A percentile compares a stretch with the other conserved stretches of the same genome.
These are phyloP conservation scores for Pollenia labialis DNA, from an alignment of 2,888 invertebrate species.

Conservation along the genomic window DNA sequence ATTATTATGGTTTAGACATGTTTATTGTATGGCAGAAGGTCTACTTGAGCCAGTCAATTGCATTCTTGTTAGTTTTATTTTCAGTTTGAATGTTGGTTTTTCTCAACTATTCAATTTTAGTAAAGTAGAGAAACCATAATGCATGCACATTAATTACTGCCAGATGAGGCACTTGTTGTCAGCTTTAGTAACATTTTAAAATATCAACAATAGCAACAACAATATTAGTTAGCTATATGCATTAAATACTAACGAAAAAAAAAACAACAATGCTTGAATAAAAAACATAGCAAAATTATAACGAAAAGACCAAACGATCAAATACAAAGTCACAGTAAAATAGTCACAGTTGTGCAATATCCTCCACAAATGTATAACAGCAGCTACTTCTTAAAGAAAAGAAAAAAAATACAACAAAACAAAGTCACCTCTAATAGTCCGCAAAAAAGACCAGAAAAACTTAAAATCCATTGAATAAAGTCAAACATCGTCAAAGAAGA, in stretches of 20 bases:
- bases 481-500: background rate
- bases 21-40: constrained; percentile 66
- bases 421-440: constrained; percentile 48
- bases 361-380: constrained; percentile 69
- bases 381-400: constrained; percentile 53
- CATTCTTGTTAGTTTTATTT: constrained; percentile 46
- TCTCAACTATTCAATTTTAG: constrained; percentile 28
- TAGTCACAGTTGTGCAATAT: constrained; percentile 74
- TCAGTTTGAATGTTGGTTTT: background rate
- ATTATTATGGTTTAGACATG: constrained; percentile 48
- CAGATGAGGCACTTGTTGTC: constrained; percentile 72
- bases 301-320: constrained; percentile 66
- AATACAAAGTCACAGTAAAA: constrained; percentile 71
- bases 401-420: constrained; percentile 57
- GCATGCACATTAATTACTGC: constrained; percentile 72
- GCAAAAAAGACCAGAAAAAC: constrained; percentile 3
- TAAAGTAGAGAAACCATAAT: constrained; percentile 51
- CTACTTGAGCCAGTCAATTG: constrained; percentile 56
- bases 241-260: constrained; percentile 11
- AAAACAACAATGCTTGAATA: constrained; percentile 9
- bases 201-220: constrained; percentile 43
- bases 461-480: constrained; percentile 25
- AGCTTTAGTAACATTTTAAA: constrained; percentile 66
- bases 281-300: constrained; percentile 47
- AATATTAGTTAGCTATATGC: constrained; percentile 1